Evolutionary conservation across 2,113 vertebrate genomes (phyloP), one percentile per base, ranked within the genome.

Genomic region (Gavia stellata): DNA sequence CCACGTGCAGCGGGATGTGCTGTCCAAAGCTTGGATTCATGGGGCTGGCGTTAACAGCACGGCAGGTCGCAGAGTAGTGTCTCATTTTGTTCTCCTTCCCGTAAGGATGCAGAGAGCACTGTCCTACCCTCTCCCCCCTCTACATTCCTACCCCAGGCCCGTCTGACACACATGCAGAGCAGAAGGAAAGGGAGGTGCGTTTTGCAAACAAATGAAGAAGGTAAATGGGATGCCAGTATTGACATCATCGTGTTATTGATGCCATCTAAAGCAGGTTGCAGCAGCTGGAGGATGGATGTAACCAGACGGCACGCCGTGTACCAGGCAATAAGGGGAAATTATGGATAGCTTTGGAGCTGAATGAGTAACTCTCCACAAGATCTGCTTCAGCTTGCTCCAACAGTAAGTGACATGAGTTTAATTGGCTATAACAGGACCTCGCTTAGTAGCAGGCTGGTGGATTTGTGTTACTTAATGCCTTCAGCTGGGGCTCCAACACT

Each of bases 251-350:
- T 3, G 34, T 34, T 49, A 5, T 5, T 11, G 71, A 4, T 74
- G 94, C 72, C 26, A 5, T 58, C 63, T 16, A 4, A 28, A 66
- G 88, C 79, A 88, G 87, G 70, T 24, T 62, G 88, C 72, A 81
- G 95, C 90, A 92, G 95, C 82, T 93, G 86, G 55, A 82, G 81
- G 81, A 49, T 70, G 75, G 77, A 34, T 52, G 61, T 12, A n/a
- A 88, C 14, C 66, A 73, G 88, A 52, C 29, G 15, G 86, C 82
- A 65, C 14, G 0, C 14, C 3, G 1, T 28, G 88, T 79, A 17
- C 86, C 55, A 17, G 77, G 86, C 91, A 77, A 1, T 4, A 24
- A 67, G 77, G 88, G 80, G 58, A 75, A 36, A 24, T 33, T 7
- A 33, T 1, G 53, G 61, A 10, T 23, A 55, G 38, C 77, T 94